phyloP scores from a whole-genome alignment of 2,888 invertebrate genomes.

The Choristoneura rosaceana region DNA sequence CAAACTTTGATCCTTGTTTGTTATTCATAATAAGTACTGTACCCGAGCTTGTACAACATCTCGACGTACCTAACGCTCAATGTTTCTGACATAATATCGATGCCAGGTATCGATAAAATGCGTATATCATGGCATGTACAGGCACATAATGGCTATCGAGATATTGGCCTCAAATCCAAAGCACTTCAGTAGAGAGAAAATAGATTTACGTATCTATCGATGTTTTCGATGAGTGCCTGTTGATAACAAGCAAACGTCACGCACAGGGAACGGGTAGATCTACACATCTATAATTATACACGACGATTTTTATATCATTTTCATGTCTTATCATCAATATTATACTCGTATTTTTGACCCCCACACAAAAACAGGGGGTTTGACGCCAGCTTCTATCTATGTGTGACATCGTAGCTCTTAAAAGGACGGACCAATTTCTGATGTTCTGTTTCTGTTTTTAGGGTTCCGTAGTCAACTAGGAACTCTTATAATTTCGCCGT shows the following conservation, averaged over 20 bases:
- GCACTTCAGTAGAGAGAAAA: conserved; percentile 21
- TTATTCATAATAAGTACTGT: neutral
- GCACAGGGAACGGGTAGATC: conserved; percentile 5
- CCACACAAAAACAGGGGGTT: too few species aligned
- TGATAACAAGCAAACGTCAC: conserved; percentile 31
- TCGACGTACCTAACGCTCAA: neutral
- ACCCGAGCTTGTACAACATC: neutral
- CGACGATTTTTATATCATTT: too few species aligned
- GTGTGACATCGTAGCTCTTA: too few species aligned
- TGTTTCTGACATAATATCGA: conserved; percentile 19
- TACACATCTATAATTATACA: too few species aligned
- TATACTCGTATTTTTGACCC: too few species aligned
- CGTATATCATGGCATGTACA: conserved; percentile 10
- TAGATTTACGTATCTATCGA: conserved; percentile 17
- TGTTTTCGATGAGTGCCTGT: conserved; percentile 5
- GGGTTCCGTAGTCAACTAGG: too few species aligned
- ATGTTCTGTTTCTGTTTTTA: too few species aligned
- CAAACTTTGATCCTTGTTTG: neutral
- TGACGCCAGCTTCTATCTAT: too few species aligned
- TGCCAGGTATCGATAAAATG: conserved; percentile 12
- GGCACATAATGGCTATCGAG: conserved; percentile 21
- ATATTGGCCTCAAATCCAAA: conserved; percentile 25
- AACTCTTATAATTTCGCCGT: too few species aligned
- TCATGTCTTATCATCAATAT: too few species aligned
- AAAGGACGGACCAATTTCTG: too few species aligned